A percentile compares a stretch with the other conserved stretches of the same genome.
phyloP scores from a whole-genome alignment of 2,888 invertebrate genomes.

The Electrophaes corylata region DNA sequence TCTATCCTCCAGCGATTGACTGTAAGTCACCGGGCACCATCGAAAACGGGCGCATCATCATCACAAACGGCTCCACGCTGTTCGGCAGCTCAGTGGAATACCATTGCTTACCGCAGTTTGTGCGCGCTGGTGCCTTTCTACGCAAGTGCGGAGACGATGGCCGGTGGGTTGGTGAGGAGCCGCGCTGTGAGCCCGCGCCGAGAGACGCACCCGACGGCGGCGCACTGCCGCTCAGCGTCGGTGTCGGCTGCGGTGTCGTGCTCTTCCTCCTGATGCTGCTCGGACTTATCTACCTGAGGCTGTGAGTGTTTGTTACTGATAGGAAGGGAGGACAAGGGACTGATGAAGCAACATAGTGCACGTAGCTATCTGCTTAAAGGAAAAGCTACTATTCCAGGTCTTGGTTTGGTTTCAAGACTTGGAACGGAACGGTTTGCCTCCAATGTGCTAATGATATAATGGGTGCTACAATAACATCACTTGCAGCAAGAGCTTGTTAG shows the following conservation, averaged over 20 bases:
- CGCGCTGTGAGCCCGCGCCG: conserved; percentile 89
- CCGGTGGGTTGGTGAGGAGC: conserved; percentile 94
- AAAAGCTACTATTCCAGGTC: too few species aligned
- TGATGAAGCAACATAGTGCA: too few species aligned
- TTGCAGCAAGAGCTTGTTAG: too few species aligned
- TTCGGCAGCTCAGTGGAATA: conserved; percentile 95
- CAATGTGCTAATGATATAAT: too few species aligned
- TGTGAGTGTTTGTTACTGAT: conserved; percentile 81
- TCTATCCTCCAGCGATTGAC: conserved; percentile 87
- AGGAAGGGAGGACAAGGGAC: too few species aligned
- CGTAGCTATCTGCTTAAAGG: too few species aligned
- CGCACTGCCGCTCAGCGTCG: conserved; percentile 91
- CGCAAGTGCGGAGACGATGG: conserved; percentile 93
- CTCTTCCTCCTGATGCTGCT: conserved; percentile 90
- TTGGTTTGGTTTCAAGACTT: too few species aligned
- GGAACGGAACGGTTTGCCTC: too few species aligned
- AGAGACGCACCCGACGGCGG: conserved; percentile 89
- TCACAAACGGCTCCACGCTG: conserved; percentile 92
- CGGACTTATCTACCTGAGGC: conserved; percentile 91
- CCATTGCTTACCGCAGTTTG: conserved; percentile 93
- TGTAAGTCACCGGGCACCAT: conserved; percentile 91
- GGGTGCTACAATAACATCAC: too few species aligned
- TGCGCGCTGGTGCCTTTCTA: conserved; percentile 91
- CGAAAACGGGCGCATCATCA: conserved; percentile 93
- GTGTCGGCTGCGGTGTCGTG: conserved; percentile 92